Base-by-base conservation (phyloP, 2,113 vertebrate species). In the Entomyzon cyanotis region DNA sequence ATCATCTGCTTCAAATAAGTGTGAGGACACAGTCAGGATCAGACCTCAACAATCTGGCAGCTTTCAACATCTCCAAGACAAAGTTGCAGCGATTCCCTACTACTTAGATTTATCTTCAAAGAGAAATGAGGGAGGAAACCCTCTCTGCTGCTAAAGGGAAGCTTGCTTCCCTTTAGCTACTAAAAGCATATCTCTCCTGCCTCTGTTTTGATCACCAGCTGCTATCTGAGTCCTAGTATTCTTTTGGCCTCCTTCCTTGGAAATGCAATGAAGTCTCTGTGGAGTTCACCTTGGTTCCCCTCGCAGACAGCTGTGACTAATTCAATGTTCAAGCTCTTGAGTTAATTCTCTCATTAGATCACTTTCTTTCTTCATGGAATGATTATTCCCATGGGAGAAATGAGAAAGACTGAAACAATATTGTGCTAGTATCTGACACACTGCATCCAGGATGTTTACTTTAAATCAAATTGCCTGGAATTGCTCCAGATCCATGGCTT, bases 311-410 rank as follows among this genome's bases (percentile, higher is more conserved):
- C 95, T 97, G 96, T 94, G 89, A 96, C 79, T 91, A 97, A 97
- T 97, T 97, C 92, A 93, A 2, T 71, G 81, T 85, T 95, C 73
- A 87, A 80, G 88, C 87, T 95, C 95, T 95, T 92, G 76, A 96
- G 82, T 97, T 96, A 96, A 95, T 95, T 97, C 84, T 88, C 90
- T 97, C 84, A 73, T 96, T 97, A 96, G 97, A 93, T 95, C 90
- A 94, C 96, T 97, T 96, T 96, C 90, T 87, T 96, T 94, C 94
- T 96, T 81, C 94, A 90, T 46, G 94, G 93, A 85, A 95, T 94
- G 76, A 96, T 96, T 90, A 89, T 91, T 96, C 96, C 95, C 95
- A 95, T 4, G 28, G 91, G 95, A 93, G 82, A 93, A 95, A 95
- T 77, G 76, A 94, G 89, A 77, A 94, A 75, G 71, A 96, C 84